Evolutionary conservation across 2,113 vertebrate genomes (phyloP).

Genomic region (Equus quagga): DNA sequence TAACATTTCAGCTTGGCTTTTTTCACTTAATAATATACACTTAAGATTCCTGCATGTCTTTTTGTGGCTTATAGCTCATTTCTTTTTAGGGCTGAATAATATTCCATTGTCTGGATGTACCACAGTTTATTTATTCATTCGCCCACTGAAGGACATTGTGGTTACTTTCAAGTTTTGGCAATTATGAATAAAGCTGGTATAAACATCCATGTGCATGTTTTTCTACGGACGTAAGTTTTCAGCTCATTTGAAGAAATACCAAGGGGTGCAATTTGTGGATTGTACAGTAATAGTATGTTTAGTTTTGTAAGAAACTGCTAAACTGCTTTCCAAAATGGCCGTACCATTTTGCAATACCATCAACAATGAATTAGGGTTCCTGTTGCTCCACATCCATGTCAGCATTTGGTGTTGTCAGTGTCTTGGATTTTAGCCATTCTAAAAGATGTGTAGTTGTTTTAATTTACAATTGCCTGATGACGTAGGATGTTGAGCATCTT

Average conservation of each 20-base stretch:
- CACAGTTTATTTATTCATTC: neutral
- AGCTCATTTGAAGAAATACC: neutral
- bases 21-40: neutral
- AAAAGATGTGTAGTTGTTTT: neutral
- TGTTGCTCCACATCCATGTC: neutral
- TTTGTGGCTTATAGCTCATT: neutral
- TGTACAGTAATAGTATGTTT: neutral
- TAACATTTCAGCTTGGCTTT: neutral
- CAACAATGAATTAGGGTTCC: neutral
- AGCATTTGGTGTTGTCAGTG: neutral
- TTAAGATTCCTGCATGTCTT: neutral
- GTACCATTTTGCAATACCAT: neutral
- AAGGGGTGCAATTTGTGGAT: neutral
- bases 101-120: neutral
- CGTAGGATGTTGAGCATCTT: neutral
- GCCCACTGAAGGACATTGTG: neutral
- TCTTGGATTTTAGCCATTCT: neutral
- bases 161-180: neutral
- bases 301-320: neutral
- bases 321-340: neutral
- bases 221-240: neutral
- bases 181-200: neutral
- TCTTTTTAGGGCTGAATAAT: neutral
- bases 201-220: neutral
- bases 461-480: neutral